These are phyloP conservation scores for Maniola hyperantus DNA, from an alignment of 2,888 invertebrate genomes.

Conservation along the genomic window DNA sequence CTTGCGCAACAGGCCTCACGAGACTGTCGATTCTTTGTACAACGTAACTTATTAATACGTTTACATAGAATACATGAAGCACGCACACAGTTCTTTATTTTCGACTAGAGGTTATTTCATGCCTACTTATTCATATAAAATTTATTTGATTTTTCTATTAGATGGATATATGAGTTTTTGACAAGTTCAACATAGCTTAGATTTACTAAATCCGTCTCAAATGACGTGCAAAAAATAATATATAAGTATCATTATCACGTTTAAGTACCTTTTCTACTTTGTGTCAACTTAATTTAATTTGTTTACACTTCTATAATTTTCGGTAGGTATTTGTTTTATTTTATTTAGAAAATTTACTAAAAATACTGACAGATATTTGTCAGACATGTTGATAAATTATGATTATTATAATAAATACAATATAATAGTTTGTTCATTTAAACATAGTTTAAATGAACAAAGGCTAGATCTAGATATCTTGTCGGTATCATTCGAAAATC, in stretches of 20 bases:
- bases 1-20: constrained; percentile 75
- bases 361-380: too few relatives aligned
- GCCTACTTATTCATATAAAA: constrained; percentile 9
- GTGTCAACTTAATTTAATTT: too few relatives aligned
- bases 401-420: too few relatives aligned
- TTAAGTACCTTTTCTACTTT: not conserved
- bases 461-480: too few relatives aligned
- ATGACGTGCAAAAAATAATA: not conserved
- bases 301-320: too few relatives aligned
- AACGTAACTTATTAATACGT: constrained; percentile 77
- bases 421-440: too few relatives aligned
- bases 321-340: too few relatives aligned
- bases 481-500: too few relatives aligned
- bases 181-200: constrained; percentile 16
- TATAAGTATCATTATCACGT: not conserved
- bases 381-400: too few relatives aligned
- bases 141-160: constrained; percentile 20
- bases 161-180: constrained; percentile 16
- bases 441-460: too few relatives aligned
- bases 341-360: too few relatives aligned
- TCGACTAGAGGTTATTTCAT: constrained; percentile 12
- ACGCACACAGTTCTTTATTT: constrained; percentile 24
- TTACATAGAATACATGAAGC: constrained; percentile 40
- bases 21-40: constrained; percentile 70
- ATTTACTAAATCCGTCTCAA: constrained; percentile 13